Conservation (phyloP, 2,797 vertebrate genomes). For the Epinephelus awoara region DNA sequence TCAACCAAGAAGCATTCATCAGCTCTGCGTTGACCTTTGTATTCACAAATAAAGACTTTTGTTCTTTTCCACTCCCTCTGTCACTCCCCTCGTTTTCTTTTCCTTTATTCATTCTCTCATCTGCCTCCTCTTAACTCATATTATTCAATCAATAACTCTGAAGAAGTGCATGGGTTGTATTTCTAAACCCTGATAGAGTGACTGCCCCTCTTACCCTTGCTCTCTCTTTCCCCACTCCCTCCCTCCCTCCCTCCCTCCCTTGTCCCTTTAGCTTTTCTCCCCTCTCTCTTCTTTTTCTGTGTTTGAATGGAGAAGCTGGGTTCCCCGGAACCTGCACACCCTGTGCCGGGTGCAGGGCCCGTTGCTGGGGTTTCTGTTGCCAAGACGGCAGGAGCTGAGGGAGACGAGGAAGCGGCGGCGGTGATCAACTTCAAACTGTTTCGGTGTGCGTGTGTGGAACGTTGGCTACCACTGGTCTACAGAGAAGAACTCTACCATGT, state of each 20-base stretch:
- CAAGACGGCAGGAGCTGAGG: slow-evolving; percentile 39
- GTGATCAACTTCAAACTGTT: slow-evolving; percentile 76
- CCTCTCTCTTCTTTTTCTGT: slow-evolving; percentile 38
- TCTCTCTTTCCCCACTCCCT: slow-evolving; percentile 26
- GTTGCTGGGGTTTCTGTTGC: slow-evolving; percentile 63
- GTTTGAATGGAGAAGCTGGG: slow-evolving; percentile 82
- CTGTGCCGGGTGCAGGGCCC: slow-evolving; percentile 58
- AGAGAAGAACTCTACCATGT: slow-evolving; percentile 86
- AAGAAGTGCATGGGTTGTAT: slow-evolving; percentile 29
- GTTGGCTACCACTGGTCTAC: slow-evolving; percentile 82
- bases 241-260: slow-evolving; percentile 31
- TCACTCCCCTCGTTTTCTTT: slow-evolving; percentile 9
- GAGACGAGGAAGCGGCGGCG: slow-evolving; percentile 31
- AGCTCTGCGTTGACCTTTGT: slow-evolving; percentile 22
- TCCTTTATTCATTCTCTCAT: slow-evolving; percentile 1
- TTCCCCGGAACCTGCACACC: slow-evolving; percentile 64
- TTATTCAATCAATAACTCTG: slow-evolving; percentile 58
- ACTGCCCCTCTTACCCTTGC: slow-evolving; percentile 29
- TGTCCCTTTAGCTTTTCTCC: slow-evolving; percentile 38
- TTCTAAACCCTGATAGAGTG: slow-evolving; percentile 32
- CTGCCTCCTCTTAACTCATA: not conserved
- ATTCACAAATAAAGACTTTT: slow-evolving; percentile 23
- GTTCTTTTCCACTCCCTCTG: slow-evolving; percentile 21
- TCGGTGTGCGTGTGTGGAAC: slow-evolving; percentile 70
- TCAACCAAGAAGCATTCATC: slow-evolving; percentile 14